Evolutionary conservation across 1,140 invertebrate species (phyloP), one percentile per base, ranked within the genome.

Genomic region (Papilio polyxenes): DNA sequence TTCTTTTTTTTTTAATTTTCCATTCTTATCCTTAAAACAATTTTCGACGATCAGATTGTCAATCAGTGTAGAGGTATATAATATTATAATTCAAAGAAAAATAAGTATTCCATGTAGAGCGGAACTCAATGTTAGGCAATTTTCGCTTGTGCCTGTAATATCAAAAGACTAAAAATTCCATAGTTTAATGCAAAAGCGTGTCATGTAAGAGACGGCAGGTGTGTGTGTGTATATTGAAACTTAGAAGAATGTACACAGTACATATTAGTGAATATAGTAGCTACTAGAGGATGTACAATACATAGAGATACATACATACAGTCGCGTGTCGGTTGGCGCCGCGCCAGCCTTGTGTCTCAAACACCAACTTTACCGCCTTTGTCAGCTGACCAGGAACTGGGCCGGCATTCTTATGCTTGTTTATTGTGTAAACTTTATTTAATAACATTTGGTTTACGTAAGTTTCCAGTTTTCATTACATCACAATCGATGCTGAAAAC

Each of bases 341-440:
- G 31, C 31, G 65, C 65, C 65, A 72, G 31, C 23, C 62, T 31
- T 23, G 9, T 13, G 20, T 65, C 62, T 65, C 62, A 31, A 65
- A 65, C 20, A 31, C 65, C 13, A 40, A 72, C 65, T 72, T 72
- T 72, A 72, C 31, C 31, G 65, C 65, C 65, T 72, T 72, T 72
- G 65, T 72, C 65, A 72, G 65, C 65, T 72, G 65, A 72, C 65
- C 65, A 72, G 65, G 11, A 72, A 72, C 65, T 37, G 31, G 31
- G 31, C 11, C 31, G 31, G 65, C 11, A 40, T 15, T 40, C 31
- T 72, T 72, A 40, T 37, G 65, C 13, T 72, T 72, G 65, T 37
- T 37, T 37, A 72, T 72, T 15, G n/a, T 15, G 65, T 4, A 15
- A 72, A 72, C 11, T 72, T 72, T 65, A 23, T 65, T 65, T 31